Evolutionary conservation across 1,140 invertebrate genomes (phyloP).

Genomic region (Drosophila simulans): DNA sequence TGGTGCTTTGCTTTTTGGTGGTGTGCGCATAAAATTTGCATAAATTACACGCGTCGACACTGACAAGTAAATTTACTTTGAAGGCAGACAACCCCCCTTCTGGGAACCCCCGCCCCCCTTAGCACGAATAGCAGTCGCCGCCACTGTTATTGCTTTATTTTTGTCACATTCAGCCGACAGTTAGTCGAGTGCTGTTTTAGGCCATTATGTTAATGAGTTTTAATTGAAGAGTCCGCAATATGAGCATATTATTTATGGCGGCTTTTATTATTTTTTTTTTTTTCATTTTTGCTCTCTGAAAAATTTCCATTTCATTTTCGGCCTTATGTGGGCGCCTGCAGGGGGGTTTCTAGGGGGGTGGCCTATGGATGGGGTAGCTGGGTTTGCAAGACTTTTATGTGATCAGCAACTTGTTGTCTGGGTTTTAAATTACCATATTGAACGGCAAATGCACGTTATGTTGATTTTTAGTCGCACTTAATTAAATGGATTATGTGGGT

Average conservation of each 20-base stretch:
- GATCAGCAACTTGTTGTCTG: slow-evolving; percentile 35
- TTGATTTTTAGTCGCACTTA: slow-evolving; percentile 4
- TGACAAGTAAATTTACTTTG: slow-evolving; percentile 51
- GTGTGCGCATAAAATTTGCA: slow-evolving; percentile 77
- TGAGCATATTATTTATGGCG: slow-evolving; percentile 39
- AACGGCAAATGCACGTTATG: neutral
- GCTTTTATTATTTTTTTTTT: slow-evolving; percentile 12
- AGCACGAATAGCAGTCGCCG: neutral
- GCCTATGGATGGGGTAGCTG: neutral
- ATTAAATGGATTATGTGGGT: slow-evolving; percentile 1
- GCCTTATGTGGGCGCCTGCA: slow-evolving; percentile 1
- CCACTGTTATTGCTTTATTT: slow-evolving; percentile 36
- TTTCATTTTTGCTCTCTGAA: slow-evolving; percentile 1
- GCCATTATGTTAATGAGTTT: slow-evolving; percentile 74
- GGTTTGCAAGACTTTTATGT: slow-evolving; percentile 1
- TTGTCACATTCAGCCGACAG: slow-evolving; percentile 30
- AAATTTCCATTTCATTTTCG: slow-evolving; percentile 26
- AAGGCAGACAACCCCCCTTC: slow-evolving; percentile 12
- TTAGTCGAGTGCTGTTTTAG: slow-evolving; percentile 45
- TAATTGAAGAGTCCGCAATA: slow-evolving; percentile 61
- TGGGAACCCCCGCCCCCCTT: neutral
- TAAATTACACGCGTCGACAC: slow-evolving; percentile 67
- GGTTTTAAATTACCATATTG: slow-evolving; percentile 25
- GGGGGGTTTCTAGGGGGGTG: slow-evolving; percentile 8
- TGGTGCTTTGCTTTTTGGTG: slow-evolving; percentile 51